Evolutionary conservation across 2,797 vertebrate species (phyloP).

Genomic region (Aulostomus chinensis): DNA sequence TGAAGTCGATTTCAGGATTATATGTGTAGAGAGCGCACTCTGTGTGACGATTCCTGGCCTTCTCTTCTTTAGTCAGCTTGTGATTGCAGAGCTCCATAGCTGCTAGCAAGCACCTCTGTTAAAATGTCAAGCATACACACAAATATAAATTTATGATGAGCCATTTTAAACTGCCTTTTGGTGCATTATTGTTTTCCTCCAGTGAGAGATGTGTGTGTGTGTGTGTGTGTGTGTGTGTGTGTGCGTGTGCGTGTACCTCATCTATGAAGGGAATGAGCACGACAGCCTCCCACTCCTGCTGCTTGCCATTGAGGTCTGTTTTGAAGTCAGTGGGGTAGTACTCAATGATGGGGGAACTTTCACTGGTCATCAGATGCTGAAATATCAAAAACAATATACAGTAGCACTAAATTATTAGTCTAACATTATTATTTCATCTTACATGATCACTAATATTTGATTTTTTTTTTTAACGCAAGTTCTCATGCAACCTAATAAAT

Average conservation of each 20-base stretch:
- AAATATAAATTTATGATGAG: no score
- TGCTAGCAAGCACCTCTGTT: constrained; percentile 88
- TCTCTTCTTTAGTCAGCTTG: constrained; percentile 85
- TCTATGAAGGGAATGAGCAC: constrained; percentile 98
- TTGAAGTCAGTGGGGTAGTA: constrained; percentile 97
- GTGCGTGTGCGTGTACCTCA: constrained; percentile 79
- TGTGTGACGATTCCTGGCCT: constrained; percentile 89
- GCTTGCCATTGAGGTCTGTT: constrained; percentile 97
- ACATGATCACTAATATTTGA: no score
- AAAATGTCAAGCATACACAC: neutral
- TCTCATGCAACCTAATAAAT: no score
- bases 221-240: neutral
- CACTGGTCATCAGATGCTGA: constrained; percentile 92
- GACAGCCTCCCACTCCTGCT: constrained; percentile 99
- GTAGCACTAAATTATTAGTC: neutral
- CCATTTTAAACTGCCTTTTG: no score
- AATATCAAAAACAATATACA: constrained; percentile 5
- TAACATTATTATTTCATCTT: no score
- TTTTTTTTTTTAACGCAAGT: no score
- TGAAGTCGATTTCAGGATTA: constrained; percentile 80
- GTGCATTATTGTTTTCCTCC: neutral
- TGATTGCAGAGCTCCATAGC: constrained; percentile 90
- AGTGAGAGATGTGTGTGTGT: neutral
- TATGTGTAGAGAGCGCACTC: constrained; percentile 87
- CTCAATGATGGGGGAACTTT: constrained; percentile 90